A percentile compares a stretch with the other conserved stretches of the same genome.
Conservation (phyloP, 2,113 vertebrate species). For the Harpagus bidentatus region DNA sequence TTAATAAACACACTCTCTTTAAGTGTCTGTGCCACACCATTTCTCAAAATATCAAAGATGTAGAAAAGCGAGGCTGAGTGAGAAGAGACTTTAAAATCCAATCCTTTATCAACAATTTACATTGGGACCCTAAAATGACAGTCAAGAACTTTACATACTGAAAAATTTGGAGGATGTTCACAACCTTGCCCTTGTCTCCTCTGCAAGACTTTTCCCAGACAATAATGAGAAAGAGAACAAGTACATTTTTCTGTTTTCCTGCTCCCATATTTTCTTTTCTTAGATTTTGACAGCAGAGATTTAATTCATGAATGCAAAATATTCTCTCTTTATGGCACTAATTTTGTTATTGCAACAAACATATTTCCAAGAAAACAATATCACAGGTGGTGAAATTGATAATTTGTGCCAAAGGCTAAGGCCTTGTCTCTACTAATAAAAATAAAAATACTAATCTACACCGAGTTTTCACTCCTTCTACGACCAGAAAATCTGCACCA, state of each 20-base stretch:
- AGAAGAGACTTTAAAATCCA: not conserved
- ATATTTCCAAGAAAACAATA: conserved; percentile 8
- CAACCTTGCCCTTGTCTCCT: not conserved
- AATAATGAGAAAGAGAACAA: not conserved
- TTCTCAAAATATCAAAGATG: not conserved
- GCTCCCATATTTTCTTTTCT: not conserved
- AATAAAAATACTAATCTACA: not conserved
- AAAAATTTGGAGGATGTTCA: not conserved
- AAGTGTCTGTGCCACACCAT: not conserved
- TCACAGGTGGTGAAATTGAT: not conserved
- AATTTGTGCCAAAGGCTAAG: conserved; percentile 22
- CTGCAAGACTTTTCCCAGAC: not conserved
- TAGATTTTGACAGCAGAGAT: not conserved
- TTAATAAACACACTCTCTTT: not conserved
- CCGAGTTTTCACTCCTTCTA: not conserved
- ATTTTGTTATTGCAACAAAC: conserved; percentile 6
- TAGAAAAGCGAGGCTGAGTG: not conserved
- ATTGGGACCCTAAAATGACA: not conserved
- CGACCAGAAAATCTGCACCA: not conserved
- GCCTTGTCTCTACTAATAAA: conserved; percentile 5
- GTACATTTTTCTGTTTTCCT: not conserved
- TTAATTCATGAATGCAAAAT: conserved; percentile 39
- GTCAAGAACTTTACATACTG: not conserved
- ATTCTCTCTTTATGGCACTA: not conserved
- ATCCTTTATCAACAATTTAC: not conserved